Conservation (phyloP, 2,797 vertebrate species). For the Falco concolor region DNA sequence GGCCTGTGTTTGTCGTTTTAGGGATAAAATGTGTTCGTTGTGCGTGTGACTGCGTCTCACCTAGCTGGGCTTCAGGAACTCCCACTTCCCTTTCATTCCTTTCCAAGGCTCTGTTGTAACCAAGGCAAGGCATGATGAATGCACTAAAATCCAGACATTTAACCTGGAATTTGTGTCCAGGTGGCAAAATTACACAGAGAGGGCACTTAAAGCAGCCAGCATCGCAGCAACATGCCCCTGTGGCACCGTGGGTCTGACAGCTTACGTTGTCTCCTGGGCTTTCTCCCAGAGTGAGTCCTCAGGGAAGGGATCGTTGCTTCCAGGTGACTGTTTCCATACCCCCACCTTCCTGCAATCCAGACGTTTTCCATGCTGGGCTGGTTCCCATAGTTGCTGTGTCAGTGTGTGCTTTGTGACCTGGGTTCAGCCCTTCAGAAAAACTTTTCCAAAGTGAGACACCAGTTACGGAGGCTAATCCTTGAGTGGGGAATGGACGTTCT, state of each 20-base stretch:
- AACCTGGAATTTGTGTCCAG: background rate
- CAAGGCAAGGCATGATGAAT: background rate
- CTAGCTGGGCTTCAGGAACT: background rate
- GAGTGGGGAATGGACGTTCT: background rate
- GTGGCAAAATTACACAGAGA: background rate
- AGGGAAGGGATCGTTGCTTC: background rate
- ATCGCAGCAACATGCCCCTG: background rate
- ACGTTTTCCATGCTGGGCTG: background rate
- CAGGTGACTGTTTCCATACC: background rate
- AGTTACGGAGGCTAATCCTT: background rate
- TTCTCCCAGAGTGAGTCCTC: background rate
- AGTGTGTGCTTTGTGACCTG: background rate
- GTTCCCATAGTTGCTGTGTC: background rate
- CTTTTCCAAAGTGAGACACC: background rate
- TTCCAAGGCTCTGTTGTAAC: background rate
- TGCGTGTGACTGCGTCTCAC: background rate
- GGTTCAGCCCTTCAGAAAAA: background rate
- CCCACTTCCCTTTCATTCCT: background rate
- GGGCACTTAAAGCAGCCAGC: background rate
- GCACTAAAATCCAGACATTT: background rate
- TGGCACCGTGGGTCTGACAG: background rate
- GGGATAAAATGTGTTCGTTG: background rate
- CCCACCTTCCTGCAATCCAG: background rate
- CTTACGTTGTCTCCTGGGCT: rapidly evolving
- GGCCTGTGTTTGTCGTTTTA: background rate